Evolutionary conservation across 2,888 invertebrate genomes (phyloP), one percentile per base, ranked within the genome.

Genomic region (Thymelicus sylvestris): DNA sequence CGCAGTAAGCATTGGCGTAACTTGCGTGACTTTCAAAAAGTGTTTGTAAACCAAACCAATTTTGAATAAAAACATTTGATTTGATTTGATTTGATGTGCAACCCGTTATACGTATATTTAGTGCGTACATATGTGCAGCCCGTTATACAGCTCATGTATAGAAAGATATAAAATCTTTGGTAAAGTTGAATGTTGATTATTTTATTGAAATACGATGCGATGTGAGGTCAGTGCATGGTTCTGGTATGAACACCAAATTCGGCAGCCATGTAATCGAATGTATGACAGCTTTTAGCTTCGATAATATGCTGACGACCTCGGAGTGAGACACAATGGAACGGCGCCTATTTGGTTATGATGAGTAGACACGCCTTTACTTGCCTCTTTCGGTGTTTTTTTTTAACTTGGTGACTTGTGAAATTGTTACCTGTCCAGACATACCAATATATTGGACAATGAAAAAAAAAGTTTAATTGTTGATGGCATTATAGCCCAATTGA

Each of bases 181-280:
- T 19, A 19, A 19, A 19, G 52, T 52, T 52, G 52, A 19, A 19
- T 8, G 52, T 52, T 52, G 52, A 19, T 52, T 52, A 52, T n/a
- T 44, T 44, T 44, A 48, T 52, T 15, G 15, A 52, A 19, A 19
- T 31, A 31, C 31, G 31, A 52, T 15, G 6, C 8, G 7, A n/a
- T n/a, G 39, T 13, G 59, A 59, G 59, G 59, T 59, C 59, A 39
- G 39, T 10, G n/a, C 7, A 57, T 59, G 39, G n/a, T 38, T 59
- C 38, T 39, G n/a, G 13, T 59, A n/a, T 59, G 31, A n/a, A 7
- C 64, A 75, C 89, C 90, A 83, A 88, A 86, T 91, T 91, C 88
- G 91, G 90, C 87, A 85, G 80, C 82, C 80, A 82, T 87, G 78
- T 83, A 85, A 87, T 89, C 84, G 87, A 86, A 87, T 83, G 85